Base-by-base conservation (phyloP, 92 coral and sea anemone genomes). In the Pocillopora grandis region DNA sequence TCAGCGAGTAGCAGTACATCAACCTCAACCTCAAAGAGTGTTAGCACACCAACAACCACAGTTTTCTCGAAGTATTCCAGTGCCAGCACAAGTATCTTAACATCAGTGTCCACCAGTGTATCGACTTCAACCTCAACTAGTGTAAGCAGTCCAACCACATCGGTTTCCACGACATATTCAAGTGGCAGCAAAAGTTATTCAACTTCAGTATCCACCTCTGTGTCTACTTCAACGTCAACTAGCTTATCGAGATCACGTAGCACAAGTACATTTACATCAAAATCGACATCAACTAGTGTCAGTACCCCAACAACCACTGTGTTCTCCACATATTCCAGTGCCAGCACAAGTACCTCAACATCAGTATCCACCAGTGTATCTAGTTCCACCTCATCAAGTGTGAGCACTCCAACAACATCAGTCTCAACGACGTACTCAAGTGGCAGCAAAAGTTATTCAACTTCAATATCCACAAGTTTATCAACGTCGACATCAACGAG, bases 211-310 rank as follows among this genome's bases (percentile, higher is more conserved):
- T 57, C 81, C 69, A 31, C 37, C 80, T 77, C 79, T 91, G 81
- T 87, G 64, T 56, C 86, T 0, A 68, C 72, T 1, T 19, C 78
- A 21, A 75, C 62, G 9, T 58, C 63, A 10, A 27, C 20, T 9
- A 66, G 31, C 21, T 1, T 52, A 10, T 76, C 78, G 14, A 37
- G 18, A 10, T 74, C 77, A 2, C n/a, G 15, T 10, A 72, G 77
- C 5, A n/a, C 77, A 12, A 74, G 77, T 20, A 57, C 37, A 20
- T 62, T 78, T 12, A 58, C 85, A 19, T 15, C 31, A 0, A 27
- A 27, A 27, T 27, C 84, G 16, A 66, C 88, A 12, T 63, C 90
- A 13, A 82, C 95, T 33, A 86, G 88, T 21, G 33, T 63, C 21
- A 63, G 67, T 65, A 35, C 8, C 15, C 81, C n/a, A 65, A 62